Evolutionary conservation across 2,797 vertebrate species (phyloP), one percentile per base, ranked within the genome.

Genomic region (Danio choprae): DNA sequence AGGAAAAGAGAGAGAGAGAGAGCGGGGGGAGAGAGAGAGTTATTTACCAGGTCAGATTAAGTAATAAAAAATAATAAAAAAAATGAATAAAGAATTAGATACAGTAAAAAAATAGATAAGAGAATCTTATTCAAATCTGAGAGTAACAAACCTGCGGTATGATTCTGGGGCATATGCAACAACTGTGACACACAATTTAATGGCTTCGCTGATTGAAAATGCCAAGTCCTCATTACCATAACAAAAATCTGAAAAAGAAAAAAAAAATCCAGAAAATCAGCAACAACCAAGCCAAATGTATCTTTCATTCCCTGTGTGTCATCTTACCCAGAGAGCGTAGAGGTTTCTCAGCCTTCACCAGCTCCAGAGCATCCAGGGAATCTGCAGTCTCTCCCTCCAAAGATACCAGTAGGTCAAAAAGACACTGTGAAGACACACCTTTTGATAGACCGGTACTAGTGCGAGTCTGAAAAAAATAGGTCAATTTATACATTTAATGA

Each of bases 151-250:
- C 98, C 98, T 99, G 91, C 98, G 91, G 87, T 98, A 99, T 40
- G 98, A 99, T 75, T 99, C 98, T 0, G 98, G 98, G 50, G 98
- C 98, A 18, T 99, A 99, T 9, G 98, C 96, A 18, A 96, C 96
- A 74, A 99, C 98, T 0, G 98, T 99, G 51, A 99, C 98, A 81
- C 98, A 98, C 55, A 99, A 93, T 84, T 99, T 98, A 86, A 99
- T 99, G 90, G 97, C 95, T 82, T 99, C 98, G 7, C 96, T 98
- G 91, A 99, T 96, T 0, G 97, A 97, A 90, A 99, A 99, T n/a
- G 95, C 94, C 88, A 99, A 85, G 85, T 99, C 98, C 84, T 99
- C 98, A 1, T 97, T 99, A 13, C 98, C 98, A 36, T 99, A 99
- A 92, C 98, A 99, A 87, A 99, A 99, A 89, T 99, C 98, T 99